Conservation (phyloP, 2,113 vertebrate genomes). For the Psittacara wagleri region DNA sequence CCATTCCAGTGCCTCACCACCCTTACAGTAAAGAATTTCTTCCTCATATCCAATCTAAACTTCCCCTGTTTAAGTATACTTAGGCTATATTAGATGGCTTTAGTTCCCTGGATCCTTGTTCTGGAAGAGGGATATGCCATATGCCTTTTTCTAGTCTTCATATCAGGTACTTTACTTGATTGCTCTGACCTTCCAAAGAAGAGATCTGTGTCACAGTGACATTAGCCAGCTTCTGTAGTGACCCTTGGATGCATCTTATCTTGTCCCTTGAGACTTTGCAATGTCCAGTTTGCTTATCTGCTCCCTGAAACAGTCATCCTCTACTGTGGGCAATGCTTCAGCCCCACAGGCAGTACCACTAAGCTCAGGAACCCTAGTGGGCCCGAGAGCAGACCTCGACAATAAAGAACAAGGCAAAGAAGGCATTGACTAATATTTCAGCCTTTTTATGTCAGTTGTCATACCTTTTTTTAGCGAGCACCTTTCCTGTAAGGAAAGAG, state of each 20-base stretch:
- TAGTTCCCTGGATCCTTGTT: not conserved
- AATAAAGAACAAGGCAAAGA: not conserved
- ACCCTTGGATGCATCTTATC: not conserved
- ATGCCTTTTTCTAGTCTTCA: not conserved
- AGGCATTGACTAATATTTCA: not conserved
- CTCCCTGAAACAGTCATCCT: not conserved
- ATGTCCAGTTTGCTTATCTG: not conserved
- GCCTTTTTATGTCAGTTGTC: not conserved
- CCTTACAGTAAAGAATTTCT: too few species aligned
- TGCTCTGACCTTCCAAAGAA: not conserved
- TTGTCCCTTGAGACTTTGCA: not conserved
- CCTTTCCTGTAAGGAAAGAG: not conserved
- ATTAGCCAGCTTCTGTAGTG: not conserved
- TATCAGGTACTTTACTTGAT: not conserved
- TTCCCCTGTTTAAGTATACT: too few species aligned
- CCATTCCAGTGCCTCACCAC: too few species aligned
- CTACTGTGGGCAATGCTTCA: not conserved
- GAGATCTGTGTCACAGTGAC: not conserved
- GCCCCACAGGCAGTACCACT: too few species aligned
- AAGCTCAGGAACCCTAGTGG: not conserved
- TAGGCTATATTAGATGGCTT: not conserved
- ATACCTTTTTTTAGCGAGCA: not conserved
- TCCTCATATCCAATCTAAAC: too few species aligned
- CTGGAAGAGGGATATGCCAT: not conserved
- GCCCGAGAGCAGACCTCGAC: not conserved